Base-by-base conservation (phyloP, 2,113 vertebrate species). In the Oostethus manadensis region DNA sequence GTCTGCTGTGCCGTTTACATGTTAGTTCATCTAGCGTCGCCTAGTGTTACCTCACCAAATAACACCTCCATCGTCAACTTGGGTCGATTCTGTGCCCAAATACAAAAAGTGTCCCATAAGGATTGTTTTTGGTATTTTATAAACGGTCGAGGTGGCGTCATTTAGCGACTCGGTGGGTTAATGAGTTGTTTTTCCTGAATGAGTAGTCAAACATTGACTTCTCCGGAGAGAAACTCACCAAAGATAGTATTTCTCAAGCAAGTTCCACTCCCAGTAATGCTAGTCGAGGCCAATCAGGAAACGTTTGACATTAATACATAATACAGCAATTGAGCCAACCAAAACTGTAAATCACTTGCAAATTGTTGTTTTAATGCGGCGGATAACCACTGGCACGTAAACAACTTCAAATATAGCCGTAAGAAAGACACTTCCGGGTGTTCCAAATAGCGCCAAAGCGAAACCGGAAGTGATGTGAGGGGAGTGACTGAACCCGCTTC, bases 241-340 rank as follows among this genome's bases (percentile, higher is more conserved):
- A 71, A 72, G 60, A 5, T 42, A 2, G 0, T 26, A 44, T 18
- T 2, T 1, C 6, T 43, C 55, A 65, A 62, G 74, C 58, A 46
- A 16, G 9, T 20, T 55, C 11, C 8, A 56, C 23, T 20, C 21
- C 21, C 3, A 6, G 10, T 13, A 14, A 16, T 14, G 11, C 35
- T 6, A 35, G 29, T 35, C 9, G n/a, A 17, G 8, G 14, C 1
- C 1, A 9, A 14, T 50, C 16, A 16, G 4, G 1, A 10, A 33
- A 53, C 5, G 18, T 18, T 35, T 11, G 1, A 7, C 2, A 13
- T 35, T 13, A 5, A n/a, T 33, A 53, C 8, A 29, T n/a, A 10
- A 29, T 33, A 53, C 8, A 29, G 16, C n/a, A 17, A 10, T 4
- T 33, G 51, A 8, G 29, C 26, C 10, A n/a, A n/a, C 3, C 18